Conservation (phyloP, 2,113 vertebrate species). For the Ellobius talpinus region DNA sequence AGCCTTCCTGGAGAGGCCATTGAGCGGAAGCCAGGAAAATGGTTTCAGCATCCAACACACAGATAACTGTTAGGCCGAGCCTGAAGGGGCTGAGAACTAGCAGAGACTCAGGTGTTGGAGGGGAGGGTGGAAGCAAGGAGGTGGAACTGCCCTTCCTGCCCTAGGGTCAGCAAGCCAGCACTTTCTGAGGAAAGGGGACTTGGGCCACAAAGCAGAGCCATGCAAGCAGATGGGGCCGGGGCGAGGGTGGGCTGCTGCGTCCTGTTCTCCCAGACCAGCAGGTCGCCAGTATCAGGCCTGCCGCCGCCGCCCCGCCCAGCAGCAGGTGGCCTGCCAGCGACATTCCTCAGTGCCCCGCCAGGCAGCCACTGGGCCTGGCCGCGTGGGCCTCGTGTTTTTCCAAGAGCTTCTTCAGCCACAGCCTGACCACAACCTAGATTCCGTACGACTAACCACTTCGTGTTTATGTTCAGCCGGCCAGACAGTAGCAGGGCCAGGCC, state of each 20-base stretch:
- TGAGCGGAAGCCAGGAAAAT: background rate
- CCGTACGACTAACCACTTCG: constrained; percentile 37
- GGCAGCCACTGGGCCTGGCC: constrained; percentile 39
- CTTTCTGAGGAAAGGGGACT: background rate
- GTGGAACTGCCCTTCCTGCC: background rate
- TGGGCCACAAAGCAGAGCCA: background rate
- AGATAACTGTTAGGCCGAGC: too few species aligned
- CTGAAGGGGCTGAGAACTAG: too few species aligned
- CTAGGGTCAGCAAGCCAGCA: background rate
- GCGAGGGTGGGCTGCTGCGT: background rate
- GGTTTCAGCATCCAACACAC: background rate
- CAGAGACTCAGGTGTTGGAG: background rate
- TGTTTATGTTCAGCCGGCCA: constrained; percentile 69
- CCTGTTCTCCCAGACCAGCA: background rate
- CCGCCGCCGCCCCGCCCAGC: background rate
- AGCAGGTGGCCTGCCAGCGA: too few species aligned
- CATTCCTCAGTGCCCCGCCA: too few species aligned
- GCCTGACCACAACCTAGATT: constrained; percentile 76
- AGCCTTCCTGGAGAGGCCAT: background rate
- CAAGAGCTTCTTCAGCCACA: constrained; percentile 63
- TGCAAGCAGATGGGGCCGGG: background rate
- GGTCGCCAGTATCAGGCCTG: background rate
- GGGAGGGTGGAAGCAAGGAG: background rate
- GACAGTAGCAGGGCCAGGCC: background rate
- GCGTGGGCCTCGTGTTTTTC: constrained; percentile 67